These are phyloP conservation scores for Euphydryas editha DNA, from an alignment of 2,888 invertebrate genomes.

Conservation along the genomic window DNA sequence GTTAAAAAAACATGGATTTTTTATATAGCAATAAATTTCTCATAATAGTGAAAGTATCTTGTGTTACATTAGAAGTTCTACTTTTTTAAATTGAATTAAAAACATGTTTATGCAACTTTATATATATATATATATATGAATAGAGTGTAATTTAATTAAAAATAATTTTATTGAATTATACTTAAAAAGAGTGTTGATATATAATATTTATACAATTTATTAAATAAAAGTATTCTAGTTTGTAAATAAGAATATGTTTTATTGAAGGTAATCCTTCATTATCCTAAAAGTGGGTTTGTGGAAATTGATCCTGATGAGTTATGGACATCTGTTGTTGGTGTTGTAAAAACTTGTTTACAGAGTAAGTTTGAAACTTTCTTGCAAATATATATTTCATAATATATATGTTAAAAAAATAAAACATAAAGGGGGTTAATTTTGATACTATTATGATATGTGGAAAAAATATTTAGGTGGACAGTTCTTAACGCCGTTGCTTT, in stretches of 20 bases:
- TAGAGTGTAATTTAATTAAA: background rate
- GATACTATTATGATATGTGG: too few species aligned
- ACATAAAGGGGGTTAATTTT: background rate
- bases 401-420: background rate
- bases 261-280: constrained; percentile 89
- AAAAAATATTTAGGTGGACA: too few species aligned
- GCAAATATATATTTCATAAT: background rate
- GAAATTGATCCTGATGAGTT: constrained; percentile 95
- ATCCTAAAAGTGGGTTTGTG: constrained; percentile 90
- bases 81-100: constrained; percentile 3
- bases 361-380: constrained; percentile 74
- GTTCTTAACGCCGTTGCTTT: too few species aligned
- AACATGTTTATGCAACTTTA: background rate
- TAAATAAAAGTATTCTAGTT: background rate
- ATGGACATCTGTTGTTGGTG: constrained; percentile 87
- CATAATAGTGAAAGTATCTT: background rate
- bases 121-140: background rate
- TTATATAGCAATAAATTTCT: background rate
- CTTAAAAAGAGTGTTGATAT: background rate
- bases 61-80: too few species aligned
- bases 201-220: background rate
- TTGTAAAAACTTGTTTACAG: constrained; percentile 87
- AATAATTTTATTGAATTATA: background rate
- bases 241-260: constrained; percentile 15
- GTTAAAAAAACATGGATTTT: background rate